Conservation (phyloP, 2,113 vertebrate species). For the Pangasianodon gigas region DNA sequence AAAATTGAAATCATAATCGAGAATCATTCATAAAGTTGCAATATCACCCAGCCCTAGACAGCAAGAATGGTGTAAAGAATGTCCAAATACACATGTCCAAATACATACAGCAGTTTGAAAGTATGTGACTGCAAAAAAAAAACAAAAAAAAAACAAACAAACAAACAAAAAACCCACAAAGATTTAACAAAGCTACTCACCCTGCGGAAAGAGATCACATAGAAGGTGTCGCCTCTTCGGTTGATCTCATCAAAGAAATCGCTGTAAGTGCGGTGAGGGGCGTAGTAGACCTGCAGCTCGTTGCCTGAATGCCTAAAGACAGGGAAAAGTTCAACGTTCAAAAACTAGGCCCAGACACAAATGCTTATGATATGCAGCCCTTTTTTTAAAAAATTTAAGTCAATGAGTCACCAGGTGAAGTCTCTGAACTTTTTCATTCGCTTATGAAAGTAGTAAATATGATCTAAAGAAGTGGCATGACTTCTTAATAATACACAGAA, state of each 20-base stretch:
- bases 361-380: not conserved
- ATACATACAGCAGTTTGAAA: not conserved
- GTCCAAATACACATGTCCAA: too few relatives aligned
- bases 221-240: conserved; percentile 90
- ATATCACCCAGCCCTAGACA: too few relatives aligned
- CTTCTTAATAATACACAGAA: not conserved
- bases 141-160: too few relatives aligned
- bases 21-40: too few relatives aligned
- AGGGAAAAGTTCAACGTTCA: conserved; percentile 8
- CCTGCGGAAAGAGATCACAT: conserved; percentile 93
- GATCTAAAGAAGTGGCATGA: not conserved
- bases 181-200: conserved; percentile 71
- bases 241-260: conserved; percentile 89
- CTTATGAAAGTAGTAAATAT: not conserved
- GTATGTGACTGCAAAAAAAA: too few relatives aligned
- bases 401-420: not conserved
- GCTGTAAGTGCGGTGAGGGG: conserved; percentile 83
- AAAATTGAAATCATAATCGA: too few relatives aligned
- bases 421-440: not conserved
- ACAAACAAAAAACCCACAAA: too few relatives aligned
- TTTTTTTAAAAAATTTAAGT: not conserved
- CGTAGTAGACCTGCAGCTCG: conserved; percentile 92
- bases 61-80: too few relatives aligned
- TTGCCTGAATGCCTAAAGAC: conserved; percentile 77
- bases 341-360: not conserved